Evolutionary conservation across 2,888 invertebrate species (phyloP).

Genomic region (Phortica magna): DNA sequence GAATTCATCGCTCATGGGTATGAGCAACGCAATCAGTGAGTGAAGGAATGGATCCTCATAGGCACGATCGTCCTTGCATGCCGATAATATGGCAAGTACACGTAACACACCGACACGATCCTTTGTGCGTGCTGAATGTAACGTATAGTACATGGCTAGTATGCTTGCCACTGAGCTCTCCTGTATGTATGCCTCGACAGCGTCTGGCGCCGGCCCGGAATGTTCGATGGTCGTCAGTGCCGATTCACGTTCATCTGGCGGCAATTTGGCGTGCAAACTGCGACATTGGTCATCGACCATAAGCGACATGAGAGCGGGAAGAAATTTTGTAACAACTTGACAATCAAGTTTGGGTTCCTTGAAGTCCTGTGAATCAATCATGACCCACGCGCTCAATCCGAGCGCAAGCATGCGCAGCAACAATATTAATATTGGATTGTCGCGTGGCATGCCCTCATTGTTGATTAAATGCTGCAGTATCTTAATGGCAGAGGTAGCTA

Average conservation of each 20-base stretch:
- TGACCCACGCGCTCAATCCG: constrained; percentile 96
- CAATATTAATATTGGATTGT: constrained; percentile 93
- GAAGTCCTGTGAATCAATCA: constrained; percentile 97
- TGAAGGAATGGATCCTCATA: constrained; percentile 97
- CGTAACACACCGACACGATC: constrained; percentile 90
- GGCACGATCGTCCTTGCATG: constrained; percentile 93
- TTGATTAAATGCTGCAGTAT: constrained; percentile 93
- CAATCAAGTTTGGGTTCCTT: constrained; percentile 96
- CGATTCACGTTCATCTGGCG: constrained; percentile 95
- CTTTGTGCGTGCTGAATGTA: constrained; percentile 90
- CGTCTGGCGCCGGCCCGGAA: constrained; percentile 94
- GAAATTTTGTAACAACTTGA: constrained; percentile 95
- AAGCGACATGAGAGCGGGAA: constrained; percentile 94
- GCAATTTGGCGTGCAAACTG: constrained; percentile 89
- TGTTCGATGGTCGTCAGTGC: constrained; percentile 96
- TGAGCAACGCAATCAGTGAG: constrained; percentile 88
- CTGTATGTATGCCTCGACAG: constrained; percentile 94
- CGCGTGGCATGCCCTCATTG: constrained; percentile 92
- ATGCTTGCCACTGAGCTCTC: constrained; percentile 95
- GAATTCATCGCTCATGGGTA: constrained; percentile 95
- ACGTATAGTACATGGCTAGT: constrained; percentile 95
- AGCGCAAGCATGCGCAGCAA: constrained; percentile 94
- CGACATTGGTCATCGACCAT: constrained; percentile 95
- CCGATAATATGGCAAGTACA: constrained; percentile 92
- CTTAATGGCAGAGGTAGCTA: constrained; percentile 95